A percentile compares a stretch with the other conserved stretches of the same genome.
phyloP scores from a whole-genome alignment of 2,888 invertebrate genomes.

The Ceraclea dissimilis region DNA sequence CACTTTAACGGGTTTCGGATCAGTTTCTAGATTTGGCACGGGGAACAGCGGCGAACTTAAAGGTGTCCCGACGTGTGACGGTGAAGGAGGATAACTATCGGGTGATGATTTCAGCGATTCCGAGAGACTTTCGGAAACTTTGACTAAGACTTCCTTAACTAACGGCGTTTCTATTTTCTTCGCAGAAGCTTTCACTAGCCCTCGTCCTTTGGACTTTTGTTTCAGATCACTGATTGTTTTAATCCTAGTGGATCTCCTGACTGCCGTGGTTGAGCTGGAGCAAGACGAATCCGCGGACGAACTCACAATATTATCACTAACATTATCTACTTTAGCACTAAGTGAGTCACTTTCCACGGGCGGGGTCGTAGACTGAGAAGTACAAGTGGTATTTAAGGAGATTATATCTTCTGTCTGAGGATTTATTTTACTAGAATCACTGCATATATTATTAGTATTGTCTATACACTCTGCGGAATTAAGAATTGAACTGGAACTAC shows the following conservation, averaged over 20 bases:
- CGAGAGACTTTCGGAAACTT: constrained; percentile 52
- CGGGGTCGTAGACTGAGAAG: background rate
- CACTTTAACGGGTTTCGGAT: constrained; percentile 66
- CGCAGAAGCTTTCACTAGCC: constrained; percentile 51
- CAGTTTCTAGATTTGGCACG: constrained; percentile 39
- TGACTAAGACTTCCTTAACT: constrained; percentile 40
- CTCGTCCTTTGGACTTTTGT: constrained; percentile 58
- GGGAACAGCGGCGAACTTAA: constrained; percentile 37
- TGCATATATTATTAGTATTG: too few species aligned
- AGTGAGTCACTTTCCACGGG: background rate
- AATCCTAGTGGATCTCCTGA: constrained; percentile 67
- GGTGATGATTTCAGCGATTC: constrained; percentile 41
- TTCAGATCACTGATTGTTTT: constrained; percentile 66
- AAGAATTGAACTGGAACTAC: background rate
- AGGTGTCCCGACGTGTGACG: constrained; percentile 29
- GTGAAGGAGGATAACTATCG: constrained; percentile 18
- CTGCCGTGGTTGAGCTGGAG: constrained; percentile 48
- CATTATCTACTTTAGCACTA: constrained; percentile 10
- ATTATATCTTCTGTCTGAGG: background rate
- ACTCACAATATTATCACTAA: constrained; percentile 32
- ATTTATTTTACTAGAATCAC: background rate
- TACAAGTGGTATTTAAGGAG: background rate
- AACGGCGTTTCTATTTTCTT: constrained; percentile 45
- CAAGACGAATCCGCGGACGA: constrained; percentile 41
- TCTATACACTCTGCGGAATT: background rate